A percentile compares a stretch with the other conserved stretches of the same genome.
Conservation (phyloP, 2,888 invertebrate genomes). For the Acronicta aceris region DNA sequence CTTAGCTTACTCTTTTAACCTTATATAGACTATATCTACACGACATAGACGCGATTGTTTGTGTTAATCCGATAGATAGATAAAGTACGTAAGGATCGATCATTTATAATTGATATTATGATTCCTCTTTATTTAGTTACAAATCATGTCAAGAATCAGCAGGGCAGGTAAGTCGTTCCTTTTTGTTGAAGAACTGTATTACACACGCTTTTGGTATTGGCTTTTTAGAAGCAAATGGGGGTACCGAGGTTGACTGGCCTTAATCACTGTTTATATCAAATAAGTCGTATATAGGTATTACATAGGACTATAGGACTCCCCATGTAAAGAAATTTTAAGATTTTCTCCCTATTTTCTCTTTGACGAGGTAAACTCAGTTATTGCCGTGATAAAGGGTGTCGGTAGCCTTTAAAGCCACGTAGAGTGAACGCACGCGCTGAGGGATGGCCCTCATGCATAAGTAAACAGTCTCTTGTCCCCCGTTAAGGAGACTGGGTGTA, state of each 20-base stretch:
- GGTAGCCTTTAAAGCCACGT: conserved; percentile 27
- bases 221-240: not conserved
- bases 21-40: too few relatives aligned
- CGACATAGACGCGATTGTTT: too few relatives aligned
- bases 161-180: too few relatives aligned
- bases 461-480: conserved; percentile 26
- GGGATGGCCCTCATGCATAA: conserved; percentile 42
- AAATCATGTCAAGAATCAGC: too few relatives aligned
- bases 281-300: not conserved
- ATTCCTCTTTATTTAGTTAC: too few relatives aligned
- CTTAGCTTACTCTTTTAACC: too few relatives aligned
- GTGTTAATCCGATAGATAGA: too few relatives aligned
- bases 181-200: too few relatives aligned
- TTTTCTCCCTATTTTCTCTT: conserved; percentile 20
- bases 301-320: not conserved
- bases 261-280: not conserved
- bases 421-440: conserved; percentile 23
- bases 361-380: conserved; percentile 35
- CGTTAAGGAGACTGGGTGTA: conserved; percentile 3
- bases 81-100: too few relatives aligned
- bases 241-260: not conserved
- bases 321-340: conserved; percentile 6
- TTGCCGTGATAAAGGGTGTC: conserved; percentile 26
- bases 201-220: not conserved
- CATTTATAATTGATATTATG: too few relatives aligned